Evolutionary conservation across 2,888 invertebrate species (phyloP).

Genomic region (Epinotia ramella): DNA sequence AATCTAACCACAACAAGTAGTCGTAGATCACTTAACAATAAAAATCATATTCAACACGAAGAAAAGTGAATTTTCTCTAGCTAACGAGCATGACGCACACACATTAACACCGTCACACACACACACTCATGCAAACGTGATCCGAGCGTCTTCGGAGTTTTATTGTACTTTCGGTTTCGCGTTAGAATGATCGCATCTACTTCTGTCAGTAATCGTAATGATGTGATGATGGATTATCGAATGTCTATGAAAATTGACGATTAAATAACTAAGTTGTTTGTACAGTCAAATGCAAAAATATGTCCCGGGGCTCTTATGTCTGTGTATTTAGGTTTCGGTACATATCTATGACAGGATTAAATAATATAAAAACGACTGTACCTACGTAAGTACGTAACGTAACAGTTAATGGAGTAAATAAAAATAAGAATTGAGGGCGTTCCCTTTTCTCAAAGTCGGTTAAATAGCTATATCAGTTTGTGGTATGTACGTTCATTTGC

Average conservation of each 20-base stretch:
- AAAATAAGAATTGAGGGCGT: background rate
- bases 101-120: conserved; percentile 1
- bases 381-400: no score
- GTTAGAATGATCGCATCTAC: conserved; percentile 23
- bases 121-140: conserved; percentile 4
- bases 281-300: background rate
- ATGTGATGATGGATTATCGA: no score
- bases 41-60: conserved; percentile 11
- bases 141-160: background rate
- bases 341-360: background rate
- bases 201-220: background rate
- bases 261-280: background rate
- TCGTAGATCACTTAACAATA: conserved; percentile 18
- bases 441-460: background rate
- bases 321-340: background rate
- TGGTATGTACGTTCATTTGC: no score
- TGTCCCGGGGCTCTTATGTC: background rate
- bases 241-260: conserved; percentile 10
- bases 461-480: no score
- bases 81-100: conserved; percentile 42
- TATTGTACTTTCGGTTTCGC: conserved; percentile 38
- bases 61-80: conserved; percentile 35
- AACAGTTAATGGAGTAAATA: no score
- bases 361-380: no score
- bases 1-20: background rate